Evolutionary conservation across 2,888 invertebrate genomes (phyloP).

Genomic region (Calliopum simillimum): DNA sequence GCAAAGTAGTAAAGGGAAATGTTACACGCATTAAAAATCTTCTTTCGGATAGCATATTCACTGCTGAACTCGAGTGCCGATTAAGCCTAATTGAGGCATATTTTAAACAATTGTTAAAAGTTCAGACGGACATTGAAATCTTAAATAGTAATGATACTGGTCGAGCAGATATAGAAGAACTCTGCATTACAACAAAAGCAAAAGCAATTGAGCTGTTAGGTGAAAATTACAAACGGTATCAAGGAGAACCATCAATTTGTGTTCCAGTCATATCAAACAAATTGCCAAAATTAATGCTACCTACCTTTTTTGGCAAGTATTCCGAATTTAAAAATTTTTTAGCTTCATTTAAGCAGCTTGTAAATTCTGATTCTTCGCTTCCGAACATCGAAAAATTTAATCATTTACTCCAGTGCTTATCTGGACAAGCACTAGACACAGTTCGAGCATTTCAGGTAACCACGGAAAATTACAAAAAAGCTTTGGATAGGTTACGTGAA

Average conservation of each 20-base stretch:
- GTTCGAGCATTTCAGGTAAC: constrained; percentile 15
- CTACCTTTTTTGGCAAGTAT: constrained; percentile 5
- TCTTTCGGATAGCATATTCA: constrained; percentile 3
- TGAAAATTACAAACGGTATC: constrained; percentile 15
- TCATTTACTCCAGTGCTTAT: constrained; percentile 15
- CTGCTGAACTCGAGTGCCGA: constrained; percentile 29
- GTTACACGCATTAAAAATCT: neutral
- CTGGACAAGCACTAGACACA: constrained; percentile 24
- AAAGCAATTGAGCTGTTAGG: constrained; percentile 16
- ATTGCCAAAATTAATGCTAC: constrained; percentile 5
- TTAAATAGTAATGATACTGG: neutral
- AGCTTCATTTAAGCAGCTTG: constrained; percentile 6
- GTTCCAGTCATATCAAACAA: neutral
- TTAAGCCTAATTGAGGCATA: constrained; percentile 33
- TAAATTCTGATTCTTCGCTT: constrained; percentile 1
- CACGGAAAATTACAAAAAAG: constrained; percentile 20
- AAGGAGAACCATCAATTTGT: neutral
- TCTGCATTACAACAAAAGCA: constrained; percentile 2
- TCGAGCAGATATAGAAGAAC: constrained; percentile 8
- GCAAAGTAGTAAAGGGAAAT: too few relatives aligned
- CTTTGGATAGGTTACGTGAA: neutral
- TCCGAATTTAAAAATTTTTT: constrained; percentile 24
- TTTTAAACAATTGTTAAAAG: constrained; percentile 33
- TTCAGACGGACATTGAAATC: constrained; percentile 23
- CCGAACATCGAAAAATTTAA: constrained; percentile 24